Conservation (phyloP, 2,888 invertebrate genomes). For the Mimumesa dahlbomi region DNA sequence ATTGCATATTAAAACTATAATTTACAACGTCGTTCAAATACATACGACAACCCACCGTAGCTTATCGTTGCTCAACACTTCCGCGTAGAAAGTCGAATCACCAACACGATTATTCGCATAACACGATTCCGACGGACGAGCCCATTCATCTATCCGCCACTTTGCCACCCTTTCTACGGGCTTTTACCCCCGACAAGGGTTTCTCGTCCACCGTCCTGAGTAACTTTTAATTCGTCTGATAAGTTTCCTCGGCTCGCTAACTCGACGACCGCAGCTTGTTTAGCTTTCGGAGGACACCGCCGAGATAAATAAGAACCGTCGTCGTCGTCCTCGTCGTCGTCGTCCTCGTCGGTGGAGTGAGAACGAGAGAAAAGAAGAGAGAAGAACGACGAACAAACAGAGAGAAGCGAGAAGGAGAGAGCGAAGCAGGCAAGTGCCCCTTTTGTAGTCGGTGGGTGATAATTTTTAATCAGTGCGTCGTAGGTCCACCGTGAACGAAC, state of each 20-base stretch:
- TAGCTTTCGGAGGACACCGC: conserved; percentile 61
- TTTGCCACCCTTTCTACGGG: neutral
- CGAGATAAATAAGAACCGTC: conserved; percentile 67
- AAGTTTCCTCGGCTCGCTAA: conserved; percentile 66
- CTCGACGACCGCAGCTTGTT: conserved; percentile 65
- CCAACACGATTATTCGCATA: conserved; percentile 11
- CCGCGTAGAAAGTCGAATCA: conserved; percentile 24
- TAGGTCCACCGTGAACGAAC: conserved; percentile 64
- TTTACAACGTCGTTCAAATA: too few species aligned
- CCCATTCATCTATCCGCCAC: conserved; percentile 13
- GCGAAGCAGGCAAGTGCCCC: conserved; percentile 62
- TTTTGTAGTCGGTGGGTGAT: conserved; percentile 75
- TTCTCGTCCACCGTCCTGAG: conserved; percentile 21
- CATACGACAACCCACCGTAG: too few species aligned
- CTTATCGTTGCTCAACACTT: too few species aligned
- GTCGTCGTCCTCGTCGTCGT: too few species aligned
- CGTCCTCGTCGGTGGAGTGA: neutral
- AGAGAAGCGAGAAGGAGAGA: conserved; percentile 30
- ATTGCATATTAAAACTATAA: too few species aligned
- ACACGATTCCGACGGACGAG: neutral
- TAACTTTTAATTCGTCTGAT: conserved; percentile 74
- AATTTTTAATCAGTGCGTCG: conserved; percentile 78
- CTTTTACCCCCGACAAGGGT: neutral
- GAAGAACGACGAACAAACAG: conserved; percentile 17
- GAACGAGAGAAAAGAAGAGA: conserved; percentile 12